These are phyloP conservation scores for Deilephila porcellus DNA, from an alignment of 2,888 invertebrate genomes.

Conservation along the genomic window DNA sequence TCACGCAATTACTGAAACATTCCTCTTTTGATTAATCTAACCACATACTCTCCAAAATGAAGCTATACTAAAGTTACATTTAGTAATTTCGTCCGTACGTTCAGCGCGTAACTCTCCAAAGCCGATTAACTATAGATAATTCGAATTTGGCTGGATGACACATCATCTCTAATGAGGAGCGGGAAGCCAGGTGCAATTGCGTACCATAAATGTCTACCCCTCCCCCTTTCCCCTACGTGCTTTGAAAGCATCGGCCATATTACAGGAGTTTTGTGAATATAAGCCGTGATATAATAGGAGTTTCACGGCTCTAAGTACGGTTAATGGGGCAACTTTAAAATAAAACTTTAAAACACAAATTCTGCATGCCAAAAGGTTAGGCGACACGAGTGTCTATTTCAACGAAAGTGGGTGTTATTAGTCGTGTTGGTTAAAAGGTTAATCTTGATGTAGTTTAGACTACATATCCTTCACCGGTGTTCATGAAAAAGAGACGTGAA, in stretches of 20 bases:
- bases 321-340: background rate
- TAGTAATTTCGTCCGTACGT: background rate
- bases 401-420: no score
- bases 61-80: background rate
- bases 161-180: conserved; percentile 50
- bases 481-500: no score
- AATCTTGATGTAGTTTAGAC: no score
- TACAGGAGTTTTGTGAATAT: background rate
- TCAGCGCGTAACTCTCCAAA: conserved; percentile 44
- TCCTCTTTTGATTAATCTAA: background rate
- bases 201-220: conserved; percentile 5
- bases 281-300: background rate
- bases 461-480: no score
- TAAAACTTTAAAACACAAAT: background rate
- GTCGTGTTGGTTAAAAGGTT: no score
- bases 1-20: background rate
- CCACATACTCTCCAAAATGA: background rate
- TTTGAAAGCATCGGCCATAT: background rate
- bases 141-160: conserved; percentile 57
- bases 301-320: background rate
- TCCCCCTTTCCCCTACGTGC: background rate
- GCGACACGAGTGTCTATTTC: no score
- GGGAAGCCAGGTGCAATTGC: conserved; percentile 26
- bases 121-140: conserved; percentile 59
- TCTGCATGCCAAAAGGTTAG: no score